Evolutionary conservation across 1,140 invertebrate genomes (phyloP).

Genomic region (Hetaerina americana): DNA sequence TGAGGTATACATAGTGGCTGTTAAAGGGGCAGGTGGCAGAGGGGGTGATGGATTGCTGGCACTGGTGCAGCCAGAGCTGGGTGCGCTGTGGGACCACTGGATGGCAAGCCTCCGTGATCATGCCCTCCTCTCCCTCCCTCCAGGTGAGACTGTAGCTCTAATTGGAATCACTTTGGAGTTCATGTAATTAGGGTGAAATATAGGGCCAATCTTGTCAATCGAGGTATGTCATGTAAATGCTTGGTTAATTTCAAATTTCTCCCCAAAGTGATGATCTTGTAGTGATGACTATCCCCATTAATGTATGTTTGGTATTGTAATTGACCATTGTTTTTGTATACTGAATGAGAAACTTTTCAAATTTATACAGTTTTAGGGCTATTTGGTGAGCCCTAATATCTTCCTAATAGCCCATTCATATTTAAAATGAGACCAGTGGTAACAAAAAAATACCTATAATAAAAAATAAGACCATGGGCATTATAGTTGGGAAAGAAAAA

Average conservation of each 20-base stretch:
- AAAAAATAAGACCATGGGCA: no score
- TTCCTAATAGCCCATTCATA: no score
- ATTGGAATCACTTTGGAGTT: not conserved
- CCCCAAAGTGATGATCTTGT: slow-evolving; percentile 6
- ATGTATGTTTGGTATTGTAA: no score
- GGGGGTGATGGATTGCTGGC: slow-evolving; percentile 70
- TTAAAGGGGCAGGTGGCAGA: slow-evolving; percentile 56
- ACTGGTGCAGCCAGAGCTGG: slow-evolving; percentile 86
- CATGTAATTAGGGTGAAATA: not conserved
- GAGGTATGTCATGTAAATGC: not conserved
- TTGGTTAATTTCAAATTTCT: slow-evolving; percentile 3
- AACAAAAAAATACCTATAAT: no score
- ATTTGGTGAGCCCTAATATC: no score
- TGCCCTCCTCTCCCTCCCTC: slow-evolving; percentile 81
- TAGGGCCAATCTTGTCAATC: no score
- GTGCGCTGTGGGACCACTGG: slow-evolving; percentile 87
- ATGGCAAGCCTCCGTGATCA: slow-evolving; percentile 87
- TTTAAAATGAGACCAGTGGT: no score
- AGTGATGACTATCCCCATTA: no score
- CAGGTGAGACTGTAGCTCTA: slow-evolving; percentile 53
- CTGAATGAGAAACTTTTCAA: no score
- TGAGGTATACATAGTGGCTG: slow-evolving; percentile 52
- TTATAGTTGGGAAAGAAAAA: no score
- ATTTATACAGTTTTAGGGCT: no score
- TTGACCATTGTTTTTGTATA: no score